Conservation (phyloP, 1,140 invertebrate species). For the Planococcus citri region DNA sequence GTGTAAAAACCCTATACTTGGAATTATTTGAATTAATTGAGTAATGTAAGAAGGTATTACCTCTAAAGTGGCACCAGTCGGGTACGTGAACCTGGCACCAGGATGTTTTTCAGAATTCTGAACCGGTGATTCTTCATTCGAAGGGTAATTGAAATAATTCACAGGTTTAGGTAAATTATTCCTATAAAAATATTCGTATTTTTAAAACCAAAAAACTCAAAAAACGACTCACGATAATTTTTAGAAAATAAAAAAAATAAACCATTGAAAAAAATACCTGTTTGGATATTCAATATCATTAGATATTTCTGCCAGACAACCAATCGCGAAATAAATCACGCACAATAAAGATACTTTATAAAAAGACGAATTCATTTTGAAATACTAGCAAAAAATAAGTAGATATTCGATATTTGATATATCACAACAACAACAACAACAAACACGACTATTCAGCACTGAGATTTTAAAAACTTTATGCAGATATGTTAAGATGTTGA, state of each 20-base stretch:
- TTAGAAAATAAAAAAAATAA: too few relatives aligned
- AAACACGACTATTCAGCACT: too few relatives aligned
- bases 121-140: background rate
- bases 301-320: background rate
- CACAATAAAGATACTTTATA: background rate
- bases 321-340: background rate
- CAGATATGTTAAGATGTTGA: too few relatives aligned
- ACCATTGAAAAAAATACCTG: background rate
- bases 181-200: background rate
- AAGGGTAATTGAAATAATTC: background rate
- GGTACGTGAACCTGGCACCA: background rate
- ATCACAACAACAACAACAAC: too few relatives aligned
- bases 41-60: background rate
- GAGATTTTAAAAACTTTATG: too few relatives aligned
- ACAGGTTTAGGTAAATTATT: conserved; percentile 1
- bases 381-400: too few relatives aligned
- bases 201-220: too few relatives aligned
- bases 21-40: background rate
- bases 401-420: too few relatives aligned
- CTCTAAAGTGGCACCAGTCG: background rate
- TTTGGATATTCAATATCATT: background rate
- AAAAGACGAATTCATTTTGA: background rate
- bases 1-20: background rate
- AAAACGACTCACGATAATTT: too few relatives aligned
- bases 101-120: background rate